Evolutionary conservation across 2,888 invertebrate genomes (phyloP).

Genomic region (Sericinus montela): DNA sequence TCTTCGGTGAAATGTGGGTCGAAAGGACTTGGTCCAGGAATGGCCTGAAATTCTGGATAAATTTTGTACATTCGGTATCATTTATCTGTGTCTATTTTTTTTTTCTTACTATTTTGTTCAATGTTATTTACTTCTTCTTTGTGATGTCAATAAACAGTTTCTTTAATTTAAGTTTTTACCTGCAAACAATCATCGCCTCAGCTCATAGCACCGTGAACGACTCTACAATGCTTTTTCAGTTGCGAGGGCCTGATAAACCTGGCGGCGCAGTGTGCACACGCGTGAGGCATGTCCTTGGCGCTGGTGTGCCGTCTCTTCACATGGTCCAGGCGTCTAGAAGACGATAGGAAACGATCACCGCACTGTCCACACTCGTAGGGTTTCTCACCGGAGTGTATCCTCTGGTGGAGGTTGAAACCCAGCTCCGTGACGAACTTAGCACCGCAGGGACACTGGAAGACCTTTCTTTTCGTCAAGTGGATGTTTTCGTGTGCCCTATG

Average conservation of each 20-base stretch:
- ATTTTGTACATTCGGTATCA: too few species aligned
- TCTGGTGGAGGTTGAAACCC: constrained; percentile 51
- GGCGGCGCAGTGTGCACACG: constrained; percentile 51
- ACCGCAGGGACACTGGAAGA: constrained; percentile 52
- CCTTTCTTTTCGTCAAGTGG: constrained; percentile 43
- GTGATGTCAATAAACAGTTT: too few species aligned
- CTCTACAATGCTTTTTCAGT: constrained; percentile 53
- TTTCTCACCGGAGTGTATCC: constrained; percentile 58
- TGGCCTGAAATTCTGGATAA: too few species aligned
- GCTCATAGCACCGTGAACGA: constrained; percentile 32
- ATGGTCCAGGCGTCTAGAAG: constrained; percentile 60
- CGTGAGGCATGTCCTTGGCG: constrained; percentile 45
- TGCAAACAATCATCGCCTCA: neutral
- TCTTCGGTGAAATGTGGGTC: too few species aligned
- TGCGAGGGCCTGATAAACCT: constrained; percentile 61
- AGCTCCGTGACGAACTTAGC: constrained; percentile 49
- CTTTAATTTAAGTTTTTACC: neutral
- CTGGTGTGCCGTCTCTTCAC: constrained; percentile 54
- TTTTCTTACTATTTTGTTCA: too few species aligned
- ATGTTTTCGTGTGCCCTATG: constrained; percentile 48
- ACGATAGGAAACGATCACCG: constrained; percentile 56
- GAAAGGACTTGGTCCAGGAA: too few species aligned
- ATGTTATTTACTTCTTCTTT: too few species aligned
- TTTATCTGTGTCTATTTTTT: too few species aligned
- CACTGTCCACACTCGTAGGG: constrained; percentile 56